Percentiles rank a stretch among this genome's conserved stretches.
These are phyloP conservation scores for Mythimna ferrago DNA, from an alignment of 2,888 invertebrate species.

Conservation along the genomic window DNA sequence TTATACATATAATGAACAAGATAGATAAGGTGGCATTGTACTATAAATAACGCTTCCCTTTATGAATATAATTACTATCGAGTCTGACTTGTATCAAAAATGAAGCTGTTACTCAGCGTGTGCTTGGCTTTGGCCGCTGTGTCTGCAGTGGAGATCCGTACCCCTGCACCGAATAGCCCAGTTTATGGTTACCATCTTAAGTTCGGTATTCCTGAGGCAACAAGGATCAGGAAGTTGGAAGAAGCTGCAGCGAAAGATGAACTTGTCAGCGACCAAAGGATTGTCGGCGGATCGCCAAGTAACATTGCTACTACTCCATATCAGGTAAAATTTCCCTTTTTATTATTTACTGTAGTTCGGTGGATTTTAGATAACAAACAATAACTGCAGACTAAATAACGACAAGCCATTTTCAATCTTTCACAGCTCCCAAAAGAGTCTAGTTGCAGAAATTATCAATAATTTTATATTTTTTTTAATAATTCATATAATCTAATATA, in stretches of 20 bases:
- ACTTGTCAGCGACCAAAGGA: slow-evolving; percentile 61
- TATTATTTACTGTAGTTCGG: neutral
- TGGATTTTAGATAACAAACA: neutral
- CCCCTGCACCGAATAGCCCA: slow-evolving; percentile 58
- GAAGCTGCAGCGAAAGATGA: slow-evolving; percentile 64
- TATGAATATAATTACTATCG: slow-evolving; percentile 4
- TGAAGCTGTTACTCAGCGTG: slow-evolving; percentile 65
- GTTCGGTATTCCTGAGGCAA: slow-evolving; percentile 74
- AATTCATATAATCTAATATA: no score
- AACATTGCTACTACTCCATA: slow-evolving; percentile 74
- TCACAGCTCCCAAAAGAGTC: no score
- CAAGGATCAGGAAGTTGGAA: slow-evolving; percentile 69
- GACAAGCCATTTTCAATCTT: no score
- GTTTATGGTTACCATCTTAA: slow-evolving; percentile 73
- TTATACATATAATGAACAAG: slow-evolving; percentile 7
- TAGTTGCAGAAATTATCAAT: no score
- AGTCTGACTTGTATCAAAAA: slow-evolving; percentile 39
- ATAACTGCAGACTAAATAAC: no score
- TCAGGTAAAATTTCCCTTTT: slow-evolving; percentile 68
- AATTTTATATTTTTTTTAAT: no score
- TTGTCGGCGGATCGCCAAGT: slow-evolving; percentile 73
- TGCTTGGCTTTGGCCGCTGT: slow-evolving; percentile 67
- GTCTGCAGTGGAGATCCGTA: slow-evolving; percentile 58
- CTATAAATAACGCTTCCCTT: slow-evolving; percentile 37
- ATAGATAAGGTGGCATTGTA: slow-evolving; percentile 41